Evolutionary conservation across 2,888 invertebrate genomes (phyloP).

Genomic region (Chelonus formosanus): DNA sequence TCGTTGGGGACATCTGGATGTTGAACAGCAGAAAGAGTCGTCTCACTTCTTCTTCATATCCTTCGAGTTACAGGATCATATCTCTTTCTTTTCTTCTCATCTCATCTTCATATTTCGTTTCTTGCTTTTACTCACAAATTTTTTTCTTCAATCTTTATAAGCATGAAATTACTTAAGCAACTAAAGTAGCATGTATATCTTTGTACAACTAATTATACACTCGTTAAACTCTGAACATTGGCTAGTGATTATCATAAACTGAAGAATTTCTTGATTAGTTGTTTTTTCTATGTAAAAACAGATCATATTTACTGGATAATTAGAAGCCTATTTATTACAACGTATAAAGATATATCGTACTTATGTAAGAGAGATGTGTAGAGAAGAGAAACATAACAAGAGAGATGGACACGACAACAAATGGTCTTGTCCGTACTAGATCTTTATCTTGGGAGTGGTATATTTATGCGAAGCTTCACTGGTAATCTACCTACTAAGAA

Average conservation of each 20-base stretch:
- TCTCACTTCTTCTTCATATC: constrained; percentile 6
- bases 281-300: constrained; percentile 15
- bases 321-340: constrained; percentile 14
- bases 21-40: constrained; percentile 28
- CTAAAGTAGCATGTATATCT: constrained; percentile 11
- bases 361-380: constrained; percentile 23
- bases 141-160: not conserved
- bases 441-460: constrained; percentile 58
- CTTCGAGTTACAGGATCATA: constrained; percentile 9
- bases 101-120: not conserved
- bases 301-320: constrained; percentile 24
- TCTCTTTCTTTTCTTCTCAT: constrained; percentile 18
- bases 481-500: constrained; percentile 55
- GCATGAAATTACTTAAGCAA: not conserved
- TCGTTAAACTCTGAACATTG: constrained; percentile 33
- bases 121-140: too few species aligned
- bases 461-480: constrained; percentile 59
- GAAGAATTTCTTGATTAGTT: constrained; percentile 27
- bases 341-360: constrained; percentile 12
- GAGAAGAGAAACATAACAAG: constrained; percentile 31
- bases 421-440: constrained; percentile 59
- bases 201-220: constrained; percentile 27
- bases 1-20: constrained; percentile 53
- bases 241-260: constrained; percentile 29
- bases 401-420: constrained; percentile 58